Conservation (phyloP, 2,888 invertebrate genomes). For the Erpobdella octoculata region DNA sequence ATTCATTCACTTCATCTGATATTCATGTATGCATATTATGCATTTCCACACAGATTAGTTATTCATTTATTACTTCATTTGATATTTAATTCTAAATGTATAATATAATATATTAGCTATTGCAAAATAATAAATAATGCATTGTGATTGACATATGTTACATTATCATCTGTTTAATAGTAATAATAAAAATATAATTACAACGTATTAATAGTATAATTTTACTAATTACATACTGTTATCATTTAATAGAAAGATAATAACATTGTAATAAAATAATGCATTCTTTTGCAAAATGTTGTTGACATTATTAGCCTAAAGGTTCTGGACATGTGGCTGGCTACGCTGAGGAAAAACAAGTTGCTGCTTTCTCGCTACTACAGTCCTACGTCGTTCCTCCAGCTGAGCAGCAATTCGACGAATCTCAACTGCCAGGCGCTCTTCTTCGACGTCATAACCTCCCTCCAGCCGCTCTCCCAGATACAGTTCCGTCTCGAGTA, state of each 20-base stretch:
- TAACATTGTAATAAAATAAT: background rate
- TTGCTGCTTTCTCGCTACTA: constrained; percentile 12
- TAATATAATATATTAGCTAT: too few relatives aligned
- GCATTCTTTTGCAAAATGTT: background rate
- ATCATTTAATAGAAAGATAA: background rate
- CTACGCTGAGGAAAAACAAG: constrained; percentile 14
- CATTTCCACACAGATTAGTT: too few relatives aligned
- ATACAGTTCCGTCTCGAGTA: constrained; percentile 71
- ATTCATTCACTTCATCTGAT: too few relatives aligned
- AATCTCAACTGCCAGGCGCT: constrained; percentile 41
- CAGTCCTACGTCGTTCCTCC: constrained; percentile 16
- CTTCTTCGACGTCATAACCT: constrained; percentile 67
- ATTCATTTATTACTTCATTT: too few relatives aligned
- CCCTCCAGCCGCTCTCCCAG: constrained; percentile 70
- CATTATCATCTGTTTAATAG: background rate
- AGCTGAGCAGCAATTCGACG: background rate
- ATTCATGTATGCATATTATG: too few relatives aligned
- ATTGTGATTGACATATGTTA: too few relatives aligned
- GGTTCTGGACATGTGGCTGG: constrained; percentile 23
- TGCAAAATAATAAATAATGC: too few relatives aligned
- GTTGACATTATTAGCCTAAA: constrained; percentile 15
- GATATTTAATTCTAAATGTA: too few relatives aligned
- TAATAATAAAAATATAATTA: background rate
- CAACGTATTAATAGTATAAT: too few relatives aligned
- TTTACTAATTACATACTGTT: too few relatives aligned